phyloP scores from a whole-genome alignment of 2,797 vertebrate genomes.

The Danio tinwini region DNA sequence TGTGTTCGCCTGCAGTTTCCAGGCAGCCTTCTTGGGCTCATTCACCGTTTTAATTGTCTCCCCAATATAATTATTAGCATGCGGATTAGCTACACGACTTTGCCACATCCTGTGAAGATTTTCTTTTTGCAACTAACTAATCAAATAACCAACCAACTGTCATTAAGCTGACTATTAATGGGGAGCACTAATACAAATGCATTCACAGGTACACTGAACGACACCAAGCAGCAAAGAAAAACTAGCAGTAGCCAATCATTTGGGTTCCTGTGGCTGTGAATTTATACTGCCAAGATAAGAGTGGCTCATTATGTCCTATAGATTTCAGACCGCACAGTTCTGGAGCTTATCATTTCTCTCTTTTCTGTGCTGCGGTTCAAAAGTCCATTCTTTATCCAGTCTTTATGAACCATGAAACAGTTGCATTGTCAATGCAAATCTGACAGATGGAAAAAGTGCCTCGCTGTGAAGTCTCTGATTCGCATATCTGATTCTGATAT shows the following conservation, averaged over 20 bases:
- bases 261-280: conserved; percentile 9
- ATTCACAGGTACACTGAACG: neutral
- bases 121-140: too few relatives aligned
- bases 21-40: too few relatives aligned
- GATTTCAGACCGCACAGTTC: conserved; percentile 7
- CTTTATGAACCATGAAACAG: conserved; percentile 26
- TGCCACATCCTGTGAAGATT: too few relatives aligned
- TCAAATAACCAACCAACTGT: too few relatives aligned
- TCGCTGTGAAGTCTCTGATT: conserved; percentile 21
- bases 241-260: conserved; percentile 6
- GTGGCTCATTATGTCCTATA: neutral
- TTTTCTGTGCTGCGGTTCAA: conserved; percentile 8
- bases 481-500: too few relatives aligned
- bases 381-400: conserved; percentile 13
- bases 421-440: conserved; percentile 31
- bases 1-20: too few relatives aligned
- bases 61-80: too few relatives aligned
- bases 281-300: conserved; percentile 7
- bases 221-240: neutral
- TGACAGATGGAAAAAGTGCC: neutral
- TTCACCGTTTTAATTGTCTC: too few relatives aligned
- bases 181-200: neutral
- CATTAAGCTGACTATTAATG: too few relatives aligned
- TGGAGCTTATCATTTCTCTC: neutral
- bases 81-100: too few relatives aligned